phyloP scores from a whole-genome alignment of 2,113 vertebrate species.

The Leptobrachium leishanense region DNA sequence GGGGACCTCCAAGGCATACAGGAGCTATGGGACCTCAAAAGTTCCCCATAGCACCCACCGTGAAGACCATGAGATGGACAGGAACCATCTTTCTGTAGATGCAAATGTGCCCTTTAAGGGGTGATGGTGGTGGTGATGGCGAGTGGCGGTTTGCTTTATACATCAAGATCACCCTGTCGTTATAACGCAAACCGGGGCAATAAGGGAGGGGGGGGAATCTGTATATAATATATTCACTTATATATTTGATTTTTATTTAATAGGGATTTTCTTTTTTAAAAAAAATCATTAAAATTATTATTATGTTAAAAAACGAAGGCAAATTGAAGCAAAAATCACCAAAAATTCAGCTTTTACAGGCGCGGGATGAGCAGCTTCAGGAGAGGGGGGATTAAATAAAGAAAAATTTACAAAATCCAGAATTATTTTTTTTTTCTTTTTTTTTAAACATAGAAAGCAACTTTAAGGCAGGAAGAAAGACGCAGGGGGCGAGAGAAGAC shows the following conservation, averaged over 20 bases:
- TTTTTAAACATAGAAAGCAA: background rate
- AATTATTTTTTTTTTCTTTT: background rate
- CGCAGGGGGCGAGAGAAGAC: no score
- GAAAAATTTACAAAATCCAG: background rate
- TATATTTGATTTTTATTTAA: background rate
- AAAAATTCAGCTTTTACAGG: background rate
- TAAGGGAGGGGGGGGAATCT: background rate
- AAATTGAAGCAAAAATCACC: background rate
- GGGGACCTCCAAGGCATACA: slow-evolving; percentile 9
- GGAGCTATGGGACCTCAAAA: slow-evolving; percentile 5
- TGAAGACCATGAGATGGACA: background rate
- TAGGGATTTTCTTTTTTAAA: slow-evolving; percentile 10
- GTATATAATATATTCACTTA: slow-evolving; percentile 6
- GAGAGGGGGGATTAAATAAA: no score
- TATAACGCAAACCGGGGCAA: background rate
- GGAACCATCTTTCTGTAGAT: background rate
- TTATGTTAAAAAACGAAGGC: background rate
- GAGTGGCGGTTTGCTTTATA: background rate
- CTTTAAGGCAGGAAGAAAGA: background rate
- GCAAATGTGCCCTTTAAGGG: no score
- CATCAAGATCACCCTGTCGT: background rate
- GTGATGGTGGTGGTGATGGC: no score
- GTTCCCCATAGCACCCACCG: background rate
- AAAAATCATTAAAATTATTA: background rate
- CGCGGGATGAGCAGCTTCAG: background rate